phyloP scores from a whole-genome alignment of 2,797 vertebrate genomes.

The Rachycentron canadum region DNA sequence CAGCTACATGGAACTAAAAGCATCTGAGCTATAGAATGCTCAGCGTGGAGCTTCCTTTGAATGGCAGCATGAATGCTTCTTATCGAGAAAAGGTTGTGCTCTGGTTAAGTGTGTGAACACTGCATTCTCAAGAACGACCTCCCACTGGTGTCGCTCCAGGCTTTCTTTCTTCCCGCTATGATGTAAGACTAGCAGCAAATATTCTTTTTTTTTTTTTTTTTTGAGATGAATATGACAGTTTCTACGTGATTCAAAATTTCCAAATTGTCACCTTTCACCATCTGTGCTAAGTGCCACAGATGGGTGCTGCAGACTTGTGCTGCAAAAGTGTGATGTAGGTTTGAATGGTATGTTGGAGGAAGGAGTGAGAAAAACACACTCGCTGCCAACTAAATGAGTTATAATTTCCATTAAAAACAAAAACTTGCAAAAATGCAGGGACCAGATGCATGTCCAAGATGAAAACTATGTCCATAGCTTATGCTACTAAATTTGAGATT shows the following conservation, averaged over 20 bases:
- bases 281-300: constrained; percentile 51
- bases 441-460: background rate
- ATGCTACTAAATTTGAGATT: background rate
- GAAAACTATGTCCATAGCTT: background rate
- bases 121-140: constrained; percentile 31
- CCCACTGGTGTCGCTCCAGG: constrained; percentile 28
- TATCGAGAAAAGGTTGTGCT: constrained; percentile 39
- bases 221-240: constrained; percentile 43
- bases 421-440: background rate
- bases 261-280: constrained; percentile 56
- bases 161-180: constrained; percentile 37
- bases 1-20: constrained; percentile 27
- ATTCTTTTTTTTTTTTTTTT: constrained; percentile 19
- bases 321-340: constrained; percentile 36
- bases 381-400: background rate
- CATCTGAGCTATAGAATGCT: constrained; percentile 33
- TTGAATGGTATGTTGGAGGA: constrained; percentile 40
- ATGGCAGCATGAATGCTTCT: constrained; percentile 46
- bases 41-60: constrained; percentile 32
- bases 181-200: constrained; percentile 42
- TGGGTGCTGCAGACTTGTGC: constrained; percentile 32
- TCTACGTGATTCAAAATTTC: constrained; percentile 39
- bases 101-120: constrained; percentile 26
- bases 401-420: background rate
- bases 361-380: constrained; percentile 42